Evolutionary conservation across 1,140 invertebrate species (phyloP).

Genomic region (Eufriesea mexicana): DNA sequence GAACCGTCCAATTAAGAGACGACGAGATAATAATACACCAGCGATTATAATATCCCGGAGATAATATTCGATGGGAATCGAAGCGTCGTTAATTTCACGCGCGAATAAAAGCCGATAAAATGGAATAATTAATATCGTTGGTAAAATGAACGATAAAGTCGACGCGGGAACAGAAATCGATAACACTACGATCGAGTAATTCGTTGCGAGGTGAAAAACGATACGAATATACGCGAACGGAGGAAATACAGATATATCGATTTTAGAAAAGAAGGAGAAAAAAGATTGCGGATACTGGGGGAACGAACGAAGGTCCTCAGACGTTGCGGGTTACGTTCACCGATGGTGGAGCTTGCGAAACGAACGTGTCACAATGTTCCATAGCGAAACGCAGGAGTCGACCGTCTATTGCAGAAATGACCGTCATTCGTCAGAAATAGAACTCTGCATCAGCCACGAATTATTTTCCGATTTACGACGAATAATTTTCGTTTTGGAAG

Average conservation of each 20-base stretch:
- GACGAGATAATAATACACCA: too few relatives aligned
- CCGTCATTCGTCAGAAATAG: constrained; percentile 34
- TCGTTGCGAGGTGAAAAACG: background rate
- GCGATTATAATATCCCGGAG: too few relatives aligned
- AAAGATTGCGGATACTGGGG: background rate
- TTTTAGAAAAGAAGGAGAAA: background rate
- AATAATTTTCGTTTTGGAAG: background rate
- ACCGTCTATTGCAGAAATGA: constrained; percentile 39
- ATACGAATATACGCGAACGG: background rate
- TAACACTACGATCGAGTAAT: background rate
- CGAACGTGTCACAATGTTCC: constrained; percentile 43
- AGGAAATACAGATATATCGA: background rate
- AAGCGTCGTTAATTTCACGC: background rate
- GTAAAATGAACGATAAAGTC: background rate
- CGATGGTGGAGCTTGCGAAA: constrained; percentile 43
- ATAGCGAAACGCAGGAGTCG: constrained; percentile 23
- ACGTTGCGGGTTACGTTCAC: constrained; percentile 34
- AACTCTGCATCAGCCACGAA: background rate
- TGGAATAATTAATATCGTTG: background rate
- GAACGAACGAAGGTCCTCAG: constrained; percentile 25
- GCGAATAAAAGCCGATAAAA: background rate
- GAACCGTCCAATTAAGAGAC: too few relatives aligned
- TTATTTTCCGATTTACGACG: too few relatives aligned
- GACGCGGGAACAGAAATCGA: too few relatives aligned
- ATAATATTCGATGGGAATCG: too few relatives aligned